A percentile compares a stretch with the other conserved stretches of the same genome.
Conservation (phyloP, 1,140 invertebrate genomes). For the Muscidifurax raptorellus region DNA sequence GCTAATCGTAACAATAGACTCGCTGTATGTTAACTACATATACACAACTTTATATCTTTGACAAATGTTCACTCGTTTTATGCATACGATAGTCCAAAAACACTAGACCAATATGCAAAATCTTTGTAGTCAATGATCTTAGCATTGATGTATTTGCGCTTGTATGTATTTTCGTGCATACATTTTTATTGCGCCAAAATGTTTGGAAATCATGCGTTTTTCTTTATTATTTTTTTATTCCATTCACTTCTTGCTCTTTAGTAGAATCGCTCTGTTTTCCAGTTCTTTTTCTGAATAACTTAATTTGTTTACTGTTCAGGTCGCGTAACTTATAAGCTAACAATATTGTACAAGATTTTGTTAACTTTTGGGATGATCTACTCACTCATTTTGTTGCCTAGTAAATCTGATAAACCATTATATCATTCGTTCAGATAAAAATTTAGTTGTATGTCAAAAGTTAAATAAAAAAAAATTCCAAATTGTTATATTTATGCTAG, state of each 20-base stretch:
- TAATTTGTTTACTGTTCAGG: conserved; percentile 1
- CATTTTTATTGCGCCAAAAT: neutral
- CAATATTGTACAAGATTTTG: conserved; percentile 67
- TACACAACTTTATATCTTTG: conserved; percentile 55
- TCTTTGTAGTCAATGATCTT: neutral
- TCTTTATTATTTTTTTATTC: neutral
- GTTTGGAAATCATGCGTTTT: neutral
- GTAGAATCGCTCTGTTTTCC: conserved; percentile 7
- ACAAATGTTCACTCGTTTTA: conserved; percentile 10
- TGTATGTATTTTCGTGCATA: neutral
- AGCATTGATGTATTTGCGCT: neutral
- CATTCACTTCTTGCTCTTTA: neutral
- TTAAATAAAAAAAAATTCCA: neutral
- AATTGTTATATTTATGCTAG: neutral
- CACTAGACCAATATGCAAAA: conserved; percentile 22
- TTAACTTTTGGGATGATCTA: conserved; percentile 47
- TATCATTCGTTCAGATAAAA: neutral
- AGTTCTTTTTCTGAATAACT: neutral
- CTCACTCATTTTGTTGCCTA: conserved; percentile 5
- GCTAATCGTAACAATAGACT: conserved; percentile 15
- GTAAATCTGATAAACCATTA: neutral
- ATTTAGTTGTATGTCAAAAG: neutral
- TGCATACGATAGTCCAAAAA: neutral
- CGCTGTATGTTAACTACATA: conserved; percentile 13
- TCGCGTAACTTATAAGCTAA: conserved; percentile 57